Percentiles rank a stretch among this genome's conserved stretches.
phyloP scores from a whole-genome alignment of 2,888 invertebrate genomes.

The Junonia oenone region DNA sequence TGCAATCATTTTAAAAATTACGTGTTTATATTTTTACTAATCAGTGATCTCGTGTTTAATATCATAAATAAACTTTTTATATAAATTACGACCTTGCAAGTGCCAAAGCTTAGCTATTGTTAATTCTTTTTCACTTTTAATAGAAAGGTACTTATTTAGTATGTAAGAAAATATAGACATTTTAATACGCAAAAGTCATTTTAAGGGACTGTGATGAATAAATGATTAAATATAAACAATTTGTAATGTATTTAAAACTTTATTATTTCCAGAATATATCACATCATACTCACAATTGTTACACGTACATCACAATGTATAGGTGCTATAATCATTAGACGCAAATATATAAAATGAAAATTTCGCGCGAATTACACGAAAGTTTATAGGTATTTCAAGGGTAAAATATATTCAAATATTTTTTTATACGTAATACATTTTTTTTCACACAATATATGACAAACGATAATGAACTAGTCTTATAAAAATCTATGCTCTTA shows the following conservation, averaged over 20 bases:
- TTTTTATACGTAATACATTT: too few species aligned
- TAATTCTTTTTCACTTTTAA: not conserved
- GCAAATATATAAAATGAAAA: too few species aligned
- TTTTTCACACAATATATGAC: too few species aligned
- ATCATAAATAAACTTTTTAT: not conserved
- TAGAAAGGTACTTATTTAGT: not conserved
- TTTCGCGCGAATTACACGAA: too few species aligned
- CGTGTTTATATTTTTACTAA: not conserved
- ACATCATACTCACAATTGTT: not conserved
- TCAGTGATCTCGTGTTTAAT: slow-evolving; percentile 20
- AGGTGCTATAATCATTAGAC: too few species aligned
- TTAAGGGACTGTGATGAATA: not conserved
- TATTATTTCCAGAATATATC: not conserved
- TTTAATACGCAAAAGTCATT: not conserved
- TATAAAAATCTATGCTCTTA: too few species aligned
- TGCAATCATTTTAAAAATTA: not conserved
- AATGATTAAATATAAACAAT: not conserved
- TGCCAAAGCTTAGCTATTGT: not conserved
- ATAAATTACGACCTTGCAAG: not conserved
- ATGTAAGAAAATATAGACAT: not conserved
- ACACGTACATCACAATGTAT: too few species aligned
- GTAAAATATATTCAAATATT: too few species aligned
- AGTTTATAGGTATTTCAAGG: too few species aligned
- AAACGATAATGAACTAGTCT: too few species aligned
- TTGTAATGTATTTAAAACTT: not conserved